Conservation (phyloP, 2,888 invertebrate species). For the Synanthedon andrenaeformis region DNA sequence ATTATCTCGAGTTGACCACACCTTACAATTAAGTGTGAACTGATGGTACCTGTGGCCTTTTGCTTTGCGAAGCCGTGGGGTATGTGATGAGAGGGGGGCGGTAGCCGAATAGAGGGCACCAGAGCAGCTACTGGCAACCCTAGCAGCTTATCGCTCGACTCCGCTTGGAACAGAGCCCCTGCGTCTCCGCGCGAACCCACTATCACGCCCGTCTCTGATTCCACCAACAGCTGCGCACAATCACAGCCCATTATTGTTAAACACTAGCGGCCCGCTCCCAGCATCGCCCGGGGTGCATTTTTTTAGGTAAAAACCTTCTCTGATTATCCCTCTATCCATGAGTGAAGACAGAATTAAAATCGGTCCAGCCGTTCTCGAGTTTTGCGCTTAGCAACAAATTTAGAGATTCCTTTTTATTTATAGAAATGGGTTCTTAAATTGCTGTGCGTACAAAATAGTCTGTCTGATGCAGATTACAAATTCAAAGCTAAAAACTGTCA, state of each 20-base stretch:
- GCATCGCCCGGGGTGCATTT: too few relatives aligned
- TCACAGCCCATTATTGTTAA: not conserved
- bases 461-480: not conserved
- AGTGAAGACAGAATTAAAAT: too few relatives aligned
- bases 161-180: conserved; percentile 66
- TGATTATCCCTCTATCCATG: too few relatives aligned
- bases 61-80: conserved; percentile 68
- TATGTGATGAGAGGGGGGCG: conserved; percentile 39
- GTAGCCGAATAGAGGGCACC: conserved; percentile 64
- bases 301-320: too few relatives aligned
- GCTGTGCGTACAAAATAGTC: not conserved
- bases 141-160: conserved; percentile 54
- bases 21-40: too few relatives aligned
- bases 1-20: too few relatives aligned
- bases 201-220: conserved; percentile 47
- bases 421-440: not conserved
- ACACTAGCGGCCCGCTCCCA: too few relatives aligned
- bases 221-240: conserved; percentile 42
- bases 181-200: conserved; percentile 52
- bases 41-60: conserved; percentile 67
- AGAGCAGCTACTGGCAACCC: conserved; percentile 61
- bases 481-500: too few relatives aligned
- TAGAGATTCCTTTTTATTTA: too few relatives aligned
- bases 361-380: too few relatives aligned
- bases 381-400: too few relatives aligned